A percentile compares a stretch with the other conserved stretches of the same genome.
These are phyloP conservation scores for Hylia prasina DNA, from an alignment of 2,113 vertebrate genomes.

Conservation along the genomic window DNA sequence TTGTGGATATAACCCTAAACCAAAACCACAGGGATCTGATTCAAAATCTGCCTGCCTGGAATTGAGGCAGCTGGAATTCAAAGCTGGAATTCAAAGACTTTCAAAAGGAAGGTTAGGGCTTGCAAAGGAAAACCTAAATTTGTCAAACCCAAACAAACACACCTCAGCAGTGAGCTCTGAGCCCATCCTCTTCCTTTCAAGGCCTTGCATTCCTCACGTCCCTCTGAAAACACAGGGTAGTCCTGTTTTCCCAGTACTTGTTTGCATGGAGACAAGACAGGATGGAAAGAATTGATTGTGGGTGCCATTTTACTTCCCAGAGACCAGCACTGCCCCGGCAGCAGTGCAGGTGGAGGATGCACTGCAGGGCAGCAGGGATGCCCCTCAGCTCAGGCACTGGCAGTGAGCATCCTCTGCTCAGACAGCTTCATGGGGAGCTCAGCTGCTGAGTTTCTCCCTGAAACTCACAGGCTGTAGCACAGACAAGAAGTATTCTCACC, in stretches of 20 bases:
- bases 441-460: background rate
- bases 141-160: constrained; percentile 22
- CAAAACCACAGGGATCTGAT: constrained; percentile 51
- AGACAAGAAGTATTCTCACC: background rate
- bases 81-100: constrained; percentile 29
- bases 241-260: background rate
- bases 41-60: constrained; percentile 37
- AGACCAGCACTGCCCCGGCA: background rate
- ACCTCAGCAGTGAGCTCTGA: background rate
- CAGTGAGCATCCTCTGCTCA: background rate
- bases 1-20: constrained; percentile 55
- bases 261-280: background rate
- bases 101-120: background rate
- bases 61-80: constrained; percentile 16
- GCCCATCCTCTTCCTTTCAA: background rate
- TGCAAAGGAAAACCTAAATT: constrained; percentile 22
- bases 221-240: background rate
- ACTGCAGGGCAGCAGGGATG: background rate
- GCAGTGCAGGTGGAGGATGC: background rate
- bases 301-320: background rate
- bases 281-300: background rate
- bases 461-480: background rate
- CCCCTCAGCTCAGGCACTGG: background rate
- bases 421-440: background rate
- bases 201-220: fast-evolving